phyloP scores from a whole-genome alignment of 2,888 invertebrate species.

The Lasiommata megera region DNA sequence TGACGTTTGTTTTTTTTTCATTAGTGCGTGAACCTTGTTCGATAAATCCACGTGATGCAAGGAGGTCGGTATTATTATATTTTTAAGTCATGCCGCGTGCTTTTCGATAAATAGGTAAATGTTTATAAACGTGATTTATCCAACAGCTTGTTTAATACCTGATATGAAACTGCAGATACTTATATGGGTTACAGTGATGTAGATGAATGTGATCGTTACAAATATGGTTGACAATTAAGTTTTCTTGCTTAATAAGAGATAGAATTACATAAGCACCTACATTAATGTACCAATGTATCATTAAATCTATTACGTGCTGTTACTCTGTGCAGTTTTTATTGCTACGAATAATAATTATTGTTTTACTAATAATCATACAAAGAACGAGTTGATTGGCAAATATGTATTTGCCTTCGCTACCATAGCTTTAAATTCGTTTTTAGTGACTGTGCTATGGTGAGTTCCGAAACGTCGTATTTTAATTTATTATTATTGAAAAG shows the following conservation, averaged over 20 bases:
- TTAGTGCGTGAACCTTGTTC: slow-evolving; percentile 43
- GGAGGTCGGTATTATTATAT: slow-evolving; percentile 54
- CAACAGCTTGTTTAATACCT: slow-evolving; percentile 2
- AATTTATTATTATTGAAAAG: no score
- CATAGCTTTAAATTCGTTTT: no score
- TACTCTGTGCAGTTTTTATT: no score
- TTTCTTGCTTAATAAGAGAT: neutral
- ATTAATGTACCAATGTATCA: no score
- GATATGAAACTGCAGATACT: slow-evolving; percentile 4
- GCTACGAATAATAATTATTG: no score
- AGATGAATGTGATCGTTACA: slow-evolving; percentile 7
- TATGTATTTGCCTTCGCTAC: no score
- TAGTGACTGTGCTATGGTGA: no score
- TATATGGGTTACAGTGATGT: slow-evolving; percentile 10
- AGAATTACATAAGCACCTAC: neutral
- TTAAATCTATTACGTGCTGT: no score
- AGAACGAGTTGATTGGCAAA: no score
- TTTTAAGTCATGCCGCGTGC: slow-evolving; percentile 20
- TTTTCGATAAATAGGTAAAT: slow-evolving; percentile 5
- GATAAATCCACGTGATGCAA: slow-evolving; percentile 46
- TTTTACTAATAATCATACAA: no score
- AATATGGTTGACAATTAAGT: neutral
- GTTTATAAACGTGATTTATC: slow-evolving; percentile 5
- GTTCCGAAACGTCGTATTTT: no score
- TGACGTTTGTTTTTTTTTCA: slow-evolving; percentile 50